phyloP scores from a whole-genome alignment of 2,888 invertebrate species.

The Oxytorus armatus region DNA sequence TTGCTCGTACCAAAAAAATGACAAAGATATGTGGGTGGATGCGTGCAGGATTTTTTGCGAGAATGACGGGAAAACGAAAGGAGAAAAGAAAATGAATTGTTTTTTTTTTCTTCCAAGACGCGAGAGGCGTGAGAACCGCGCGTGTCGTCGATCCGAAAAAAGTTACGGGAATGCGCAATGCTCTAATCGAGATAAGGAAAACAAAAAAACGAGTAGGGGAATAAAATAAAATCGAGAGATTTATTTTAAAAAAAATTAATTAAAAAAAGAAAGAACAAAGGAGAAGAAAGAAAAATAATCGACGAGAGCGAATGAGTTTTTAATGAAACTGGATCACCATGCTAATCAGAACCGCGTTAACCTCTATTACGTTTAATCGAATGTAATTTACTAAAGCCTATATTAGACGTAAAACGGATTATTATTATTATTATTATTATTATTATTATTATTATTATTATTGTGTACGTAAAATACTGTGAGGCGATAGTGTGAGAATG shows the following conservation, averaged over 20 bases:
- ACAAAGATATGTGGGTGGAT: constrained; percentile 72
- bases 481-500: constrained; percentile 65
- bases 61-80: constrained; percentile 59
- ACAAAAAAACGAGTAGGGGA: constrained; percentile 37
- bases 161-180: constrained; percentile 79
- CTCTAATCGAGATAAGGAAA: constrained; percentile 69
- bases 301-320: constrained; percentile 64
- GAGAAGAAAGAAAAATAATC: constrained; percentile 34
- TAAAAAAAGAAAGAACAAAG: constrained; percentile 29
- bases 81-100: constrained; percentile 57
- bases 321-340: constrained; percentile 81
- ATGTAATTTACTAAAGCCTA: constrained; percentile 83
- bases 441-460: constrained; percentile 47
- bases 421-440: too few species aligned
- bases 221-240: constrained; percentile 58
- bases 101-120: constrained; percentile 56
- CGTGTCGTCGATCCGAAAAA: constrained; percentile 68
- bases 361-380: constrained; percentile 84
- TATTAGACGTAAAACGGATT: constrained; percentile 73
- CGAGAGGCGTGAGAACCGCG: constrained; percentile 66
- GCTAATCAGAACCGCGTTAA: constrained; percentile 85
- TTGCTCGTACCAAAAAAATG: constrained; percentile 84
- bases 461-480: constrained; percentile 66
- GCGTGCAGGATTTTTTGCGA: constrained; percentile 67
- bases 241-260: too few species aligned